phyloP scores from a whole-genome alignment of 2,113 vertebrate genomes.

The Herpetotheres cachinnans region DNA sequence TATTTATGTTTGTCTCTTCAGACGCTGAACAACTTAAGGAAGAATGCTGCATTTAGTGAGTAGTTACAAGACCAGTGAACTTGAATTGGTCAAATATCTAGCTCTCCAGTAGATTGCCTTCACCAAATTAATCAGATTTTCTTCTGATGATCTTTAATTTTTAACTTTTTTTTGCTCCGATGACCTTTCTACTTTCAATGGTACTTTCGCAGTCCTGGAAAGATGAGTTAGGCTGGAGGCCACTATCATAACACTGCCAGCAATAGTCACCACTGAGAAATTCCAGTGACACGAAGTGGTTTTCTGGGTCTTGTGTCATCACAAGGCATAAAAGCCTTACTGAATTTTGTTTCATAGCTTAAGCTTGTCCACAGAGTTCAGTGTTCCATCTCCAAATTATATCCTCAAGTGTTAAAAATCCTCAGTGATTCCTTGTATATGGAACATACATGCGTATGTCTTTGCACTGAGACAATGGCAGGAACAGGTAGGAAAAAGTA shows the following conservation, averaged over 20 bases:
- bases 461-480: not conserved
- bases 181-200: not conserved
- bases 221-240: not conserved
- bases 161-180: not conserved
- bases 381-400: not conserved
- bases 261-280: not conserved
- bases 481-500: not conserved
- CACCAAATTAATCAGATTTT: not conserved
- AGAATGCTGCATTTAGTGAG: not conserved
- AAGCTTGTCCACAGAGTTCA: not conserved
- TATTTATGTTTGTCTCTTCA: not conserved
- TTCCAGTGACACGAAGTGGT: not conserved
- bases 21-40: not conserved
- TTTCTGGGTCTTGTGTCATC: not conserved
- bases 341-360: not conserved
- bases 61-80: not conserved
- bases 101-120: not conserved
- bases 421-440: not conserved
- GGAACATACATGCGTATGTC: accelerated
- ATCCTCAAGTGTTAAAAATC: not conserved
- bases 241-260: not conserved
- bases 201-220: not conserved
- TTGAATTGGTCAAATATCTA: not conserved
- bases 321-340: not conserved
- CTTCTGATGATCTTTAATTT: not conserved